A percentile compares a stretch with the other conserved stretches of the same genome.
Conservation (phyloP, 2,113 vertebrate species). For the Prionailurus bengalensis region DNA sequence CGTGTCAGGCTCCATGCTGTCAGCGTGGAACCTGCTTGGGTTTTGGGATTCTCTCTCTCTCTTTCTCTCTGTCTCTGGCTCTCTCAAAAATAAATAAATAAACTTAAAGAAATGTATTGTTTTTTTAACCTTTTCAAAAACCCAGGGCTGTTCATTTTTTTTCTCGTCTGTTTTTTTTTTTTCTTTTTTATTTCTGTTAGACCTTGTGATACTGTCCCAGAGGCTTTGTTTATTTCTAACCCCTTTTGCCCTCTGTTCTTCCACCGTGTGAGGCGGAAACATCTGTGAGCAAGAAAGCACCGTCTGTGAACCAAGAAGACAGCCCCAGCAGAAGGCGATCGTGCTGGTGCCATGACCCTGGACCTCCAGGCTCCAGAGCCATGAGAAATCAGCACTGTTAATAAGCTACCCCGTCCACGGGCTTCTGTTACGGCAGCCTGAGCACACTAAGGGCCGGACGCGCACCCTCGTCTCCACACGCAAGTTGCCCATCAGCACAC, state of each 20-base stretch:
- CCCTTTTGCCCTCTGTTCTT: neutral
- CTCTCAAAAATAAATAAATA: too few relatives aligned
- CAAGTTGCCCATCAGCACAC: accelerated
- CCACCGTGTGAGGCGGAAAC: neutral
- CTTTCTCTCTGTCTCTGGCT: too few relatives aligned
- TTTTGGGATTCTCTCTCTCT: too few relatives aligned
- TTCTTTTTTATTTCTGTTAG: neutral
- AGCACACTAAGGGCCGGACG: neutral
- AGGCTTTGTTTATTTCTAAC: neutral
- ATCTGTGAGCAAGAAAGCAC: accelerated
- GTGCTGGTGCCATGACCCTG: accelerated
- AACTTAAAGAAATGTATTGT: too few relatives aligned
- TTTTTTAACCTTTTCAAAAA: neutral
- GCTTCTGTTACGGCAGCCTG: neutral
- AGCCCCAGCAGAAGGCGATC: neutral
- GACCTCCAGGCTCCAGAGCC: neutral
- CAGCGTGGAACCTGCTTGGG: too few relatives aligned
- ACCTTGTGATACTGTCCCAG: neutral
- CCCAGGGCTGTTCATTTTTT: neutral
- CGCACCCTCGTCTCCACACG: accelerated
- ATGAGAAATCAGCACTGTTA: accelerated
- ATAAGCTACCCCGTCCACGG: accelerated
- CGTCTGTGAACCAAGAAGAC: neutral
- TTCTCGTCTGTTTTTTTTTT: neutral
- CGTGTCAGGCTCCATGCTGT: too few relatives aligned